Percentiles rank a stretch among this genome's conserved stretches.
Conservation (phyloP, 1,140 invertebrate species). For the Scaptomyza montana region DNA sequence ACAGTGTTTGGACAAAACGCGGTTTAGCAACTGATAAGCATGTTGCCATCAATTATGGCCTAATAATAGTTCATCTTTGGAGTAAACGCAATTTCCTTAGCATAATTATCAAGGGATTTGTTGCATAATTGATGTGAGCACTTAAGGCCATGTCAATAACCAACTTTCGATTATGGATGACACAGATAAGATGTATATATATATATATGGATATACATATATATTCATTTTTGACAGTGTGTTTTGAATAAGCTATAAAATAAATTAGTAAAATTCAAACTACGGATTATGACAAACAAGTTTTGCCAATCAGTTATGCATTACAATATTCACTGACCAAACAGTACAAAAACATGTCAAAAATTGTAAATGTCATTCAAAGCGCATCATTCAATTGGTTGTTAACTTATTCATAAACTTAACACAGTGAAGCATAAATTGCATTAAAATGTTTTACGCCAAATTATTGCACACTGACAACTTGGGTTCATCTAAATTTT, state of each 20-base stretch:
- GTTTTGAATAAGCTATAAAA: not conserved
- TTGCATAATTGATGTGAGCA: constrained; percentile 18
- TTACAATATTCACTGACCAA: not conserved
- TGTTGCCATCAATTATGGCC: constrained; percentile 39
- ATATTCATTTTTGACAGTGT: too few species aligned
- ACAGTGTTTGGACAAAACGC: constrained; percentile 10
- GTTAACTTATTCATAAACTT: not conserved
- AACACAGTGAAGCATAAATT: not conserved
- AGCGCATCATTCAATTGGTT: not conserved
- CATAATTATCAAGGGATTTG: constrained; percentile 29
- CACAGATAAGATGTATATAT: too few species aligned
- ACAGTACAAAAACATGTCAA: not conserved
- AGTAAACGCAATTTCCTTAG: constrained; percentile 43
- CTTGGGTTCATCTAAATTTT: not conserved
- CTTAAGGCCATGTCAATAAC: not conserved
- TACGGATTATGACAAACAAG: not conserved
- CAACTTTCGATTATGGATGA: not conserved
- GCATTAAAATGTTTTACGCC: not conserved
- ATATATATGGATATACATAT: too few species aligned
- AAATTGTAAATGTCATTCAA: not conserved
- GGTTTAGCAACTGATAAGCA: constrained; percentile 33
- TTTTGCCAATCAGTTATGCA: not conserved
- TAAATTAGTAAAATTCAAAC: not conserved
- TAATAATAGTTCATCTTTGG: constrained; percentile 23
- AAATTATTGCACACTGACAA: constrained; percentile 10